Percentiles rank a stretch among this genome's conserved stretches.
Conservation (phyloP, 2,797 vertebrate genomes). For the Anas capensis region DNA sequence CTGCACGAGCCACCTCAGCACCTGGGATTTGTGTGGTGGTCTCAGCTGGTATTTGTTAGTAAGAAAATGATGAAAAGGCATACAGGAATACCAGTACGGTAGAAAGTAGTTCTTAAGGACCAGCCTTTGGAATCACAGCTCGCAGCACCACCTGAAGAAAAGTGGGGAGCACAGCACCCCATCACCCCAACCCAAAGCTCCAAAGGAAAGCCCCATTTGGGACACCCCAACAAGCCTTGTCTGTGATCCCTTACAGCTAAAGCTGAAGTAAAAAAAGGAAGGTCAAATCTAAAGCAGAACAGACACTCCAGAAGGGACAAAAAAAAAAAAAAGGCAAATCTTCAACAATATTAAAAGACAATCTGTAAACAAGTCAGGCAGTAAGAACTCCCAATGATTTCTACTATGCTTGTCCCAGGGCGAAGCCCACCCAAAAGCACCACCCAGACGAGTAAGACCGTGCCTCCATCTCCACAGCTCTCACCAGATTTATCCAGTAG, state of each 20-base stretch:
- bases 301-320: background rate
- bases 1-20: background rate
- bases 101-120: background rate
- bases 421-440: slow-evolving; percentile 32
- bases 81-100: background rate
- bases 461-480: background rate
- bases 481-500: background rate
- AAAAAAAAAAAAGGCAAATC: background rate
- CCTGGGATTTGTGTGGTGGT: background rate
- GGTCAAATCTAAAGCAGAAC: background rate
- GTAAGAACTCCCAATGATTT: background rate
- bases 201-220: background rate
- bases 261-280: background rate
- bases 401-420: background rate
- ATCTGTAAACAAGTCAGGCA: slow-evolving; percentile 5
- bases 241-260: background rate
- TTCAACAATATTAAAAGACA: background rate
- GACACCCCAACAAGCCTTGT: background rate
- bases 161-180: background rate
- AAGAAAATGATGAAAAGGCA: background rate
- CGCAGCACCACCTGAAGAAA: background rate
- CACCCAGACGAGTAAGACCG: background rate
- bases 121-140: background rate
- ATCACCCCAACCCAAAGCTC: background rate
- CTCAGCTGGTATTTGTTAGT: background rate